Evolutionary conservation across 2,113 vertebrate species (phyloP).

Genomic region (Tetrax tetrax): DNA sequence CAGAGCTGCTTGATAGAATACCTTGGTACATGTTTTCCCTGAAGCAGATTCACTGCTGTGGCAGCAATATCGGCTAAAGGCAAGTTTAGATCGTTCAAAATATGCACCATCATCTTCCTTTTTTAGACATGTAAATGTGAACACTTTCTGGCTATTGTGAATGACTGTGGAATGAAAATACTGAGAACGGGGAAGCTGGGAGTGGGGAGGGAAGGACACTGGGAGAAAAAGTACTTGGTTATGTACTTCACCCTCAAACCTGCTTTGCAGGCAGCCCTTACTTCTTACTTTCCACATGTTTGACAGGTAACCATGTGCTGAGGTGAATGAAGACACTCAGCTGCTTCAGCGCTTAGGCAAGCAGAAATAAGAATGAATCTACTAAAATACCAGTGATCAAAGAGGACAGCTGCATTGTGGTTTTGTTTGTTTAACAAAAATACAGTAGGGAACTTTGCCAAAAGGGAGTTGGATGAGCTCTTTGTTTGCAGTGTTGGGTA

Average conservation of each 20-base stretch:
- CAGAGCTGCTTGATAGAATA: conserved; percentile 53
- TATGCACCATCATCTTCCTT: neutral
- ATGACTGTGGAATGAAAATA: neutral
- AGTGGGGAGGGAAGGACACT: neutral
- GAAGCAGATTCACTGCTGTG: conserved; percentile 17
- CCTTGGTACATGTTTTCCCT: conserved; percentile 9
- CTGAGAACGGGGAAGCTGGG: neutral
- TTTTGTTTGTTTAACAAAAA: neutral
- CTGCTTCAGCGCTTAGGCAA: neutral
- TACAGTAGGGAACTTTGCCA: neutral
- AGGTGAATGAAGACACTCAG: neutral
- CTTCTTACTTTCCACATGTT: neutral
- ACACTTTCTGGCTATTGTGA: neutral
- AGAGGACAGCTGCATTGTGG: neutral
- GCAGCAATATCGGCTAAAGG: conserved; percentile 32
- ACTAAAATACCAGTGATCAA: neutral
- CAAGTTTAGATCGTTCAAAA: conserved; percentile 48
- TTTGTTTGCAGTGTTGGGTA: neutral
- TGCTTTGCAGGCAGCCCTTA: neutral
- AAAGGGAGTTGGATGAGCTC: neutral
- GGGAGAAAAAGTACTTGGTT: neutral
- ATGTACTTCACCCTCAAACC: neutral
- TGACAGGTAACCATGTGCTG: neutral
- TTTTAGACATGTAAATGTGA: conserved; percentile 4
- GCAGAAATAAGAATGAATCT: neutral